These are phyloP conservation scores for Trialeurodes vaporariorum DNA, from an alignment of 1,140 invertebrate species.

Conservation along the genomic window DNA sequence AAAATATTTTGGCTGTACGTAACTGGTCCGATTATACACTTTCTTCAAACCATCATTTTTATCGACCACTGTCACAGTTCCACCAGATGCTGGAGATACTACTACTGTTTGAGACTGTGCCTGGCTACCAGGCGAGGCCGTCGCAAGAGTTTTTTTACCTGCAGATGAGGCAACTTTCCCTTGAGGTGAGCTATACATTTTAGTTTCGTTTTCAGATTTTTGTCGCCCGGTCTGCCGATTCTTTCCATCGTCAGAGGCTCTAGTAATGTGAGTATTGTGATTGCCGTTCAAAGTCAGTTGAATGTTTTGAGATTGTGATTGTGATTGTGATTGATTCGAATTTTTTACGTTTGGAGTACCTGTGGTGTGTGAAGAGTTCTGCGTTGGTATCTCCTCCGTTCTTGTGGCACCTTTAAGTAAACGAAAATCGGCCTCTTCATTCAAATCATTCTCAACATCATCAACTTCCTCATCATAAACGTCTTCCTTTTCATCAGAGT, in stretches of 20 bases:
- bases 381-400: constrained; percentile 6
- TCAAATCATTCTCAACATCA: constrained; percentile 32
- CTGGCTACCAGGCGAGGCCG: constrained; percentile 41
- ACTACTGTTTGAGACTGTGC: constrained; percentile 51
- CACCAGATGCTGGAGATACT: constrained; percentile 39
- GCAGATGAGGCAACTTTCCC: constrained; percentile 50
- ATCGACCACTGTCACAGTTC: constrained; percentile 38
- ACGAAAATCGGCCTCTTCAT: constrained; percentile 9
- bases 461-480: constrained; percentile 44
- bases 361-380: constrained; percentile 7
- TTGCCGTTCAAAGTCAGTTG: constrained; percentile 23
- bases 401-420: neutral
- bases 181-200: constrained; percentile 42
- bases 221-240: no score
- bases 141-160: constrained; percentile 43
- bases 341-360: constrained; percentile 3
- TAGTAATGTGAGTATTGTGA: constrained; percentile 32
- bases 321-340: constrained; percentile 15
- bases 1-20: neutral
- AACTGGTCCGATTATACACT: neutral
- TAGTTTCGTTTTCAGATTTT: constrained; percentile 48
- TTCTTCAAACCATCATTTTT: constrained; percentile 6
- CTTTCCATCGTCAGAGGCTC: constrained; percentile 26
- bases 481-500: constrained; percentile 37
- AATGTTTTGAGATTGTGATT: constrained; percentile 27